Evolutionary conservation across 1,140 invertebrate genomes (phyloP).

Genomic region (Neodiprion fabricii): DNA sequence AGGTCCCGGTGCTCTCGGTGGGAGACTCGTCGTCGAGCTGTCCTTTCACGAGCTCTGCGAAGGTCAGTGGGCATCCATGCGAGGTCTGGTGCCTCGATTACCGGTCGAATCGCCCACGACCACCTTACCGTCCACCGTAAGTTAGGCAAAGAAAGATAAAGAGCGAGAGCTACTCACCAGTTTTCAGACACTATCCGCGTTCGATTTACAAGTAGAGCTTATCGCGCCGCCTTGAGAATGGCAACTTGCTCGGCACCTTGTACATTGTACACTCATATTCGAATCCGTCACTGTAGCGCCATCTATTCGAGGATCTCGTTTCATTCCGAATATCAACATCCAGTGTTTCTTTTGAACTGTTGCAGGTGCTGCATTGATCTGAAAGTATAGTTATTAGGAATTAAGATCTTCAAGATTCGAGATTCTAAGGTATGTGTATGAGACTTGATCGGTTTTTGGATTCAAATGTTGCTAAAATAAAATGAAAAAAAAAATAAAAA

Average conservation of each 20-base stretch:
- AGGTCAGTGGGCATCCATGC: slow-evolving; percentile 86
- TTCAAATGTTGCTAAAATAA: too few species aligned
- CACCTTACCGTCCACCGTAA: not conserved
- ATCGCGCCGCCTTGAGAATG: too few species aligned
- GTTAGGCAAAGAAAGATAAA: not conserved
- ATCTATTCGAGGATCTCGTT: too few species aligned
- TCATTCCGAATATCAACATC: too few species aligned
- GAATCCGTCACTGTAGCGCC: too few species aligned
- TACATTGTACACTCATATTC: too few species aligned
- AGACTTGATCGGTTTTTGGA: too few species aligned
- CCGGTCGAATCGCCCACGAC: slow-evolving; percentile 54
- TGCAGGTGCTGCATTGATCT: not conserved
- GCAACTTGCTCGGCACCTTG: too few species aligned
- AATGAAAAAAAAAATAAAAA: too few species aligned
- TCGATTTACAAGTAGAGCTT: too few species aligned
- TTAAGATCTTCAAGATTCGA: not conserved
- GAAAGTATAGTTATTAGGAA: not conserved
- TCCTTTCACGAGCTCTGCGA: slow-evolving; percentile 83
- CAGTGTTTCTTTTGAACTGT: not conserved
- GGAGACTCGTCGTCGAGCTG: slow-evolving; percentile 71
- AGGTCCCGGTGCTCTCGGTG: slow-evolving; percentile 76
- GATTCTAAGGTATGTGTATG: too few species aligned
- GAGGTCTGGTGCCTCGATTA: slow-evolving; percentile 72
- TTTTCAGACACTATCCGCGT: not conserved
- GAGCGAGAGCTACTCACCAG: not conserved